Conservation (phyloP, 1,140 invertebrate species). For the Drosophila neocordata region DNA sequence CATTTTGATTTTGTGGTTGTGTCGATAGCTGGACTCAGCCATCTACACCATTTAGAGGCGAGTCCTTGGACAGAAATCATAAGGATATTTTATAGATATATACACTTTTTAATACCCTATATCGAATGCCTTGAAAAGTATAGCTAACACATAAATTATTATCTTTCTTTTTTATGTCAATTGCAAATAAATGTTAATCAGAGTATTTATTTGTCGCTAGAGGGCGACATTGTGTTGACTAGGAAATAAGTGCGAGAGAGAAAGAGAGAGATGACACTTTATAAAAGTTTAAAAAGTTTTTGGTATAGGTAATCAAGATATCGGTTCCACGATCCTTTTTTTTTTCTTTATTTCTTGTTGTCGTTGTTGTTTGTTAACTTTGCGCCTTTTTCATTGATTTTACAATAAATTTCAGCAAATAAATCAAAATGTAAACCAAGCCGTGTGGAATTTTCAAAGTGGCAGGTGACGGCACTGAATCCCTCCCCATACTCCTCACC, state of each 20-base stretch:
- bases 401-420: slow-evolving; percentile 79
- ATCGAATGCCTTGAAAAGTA: not conserved
- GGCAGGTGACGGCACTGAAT: slow-evolving; percentile 58
- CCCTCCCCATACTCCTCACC: not conserved
- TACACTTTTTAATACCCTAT: not conserved
- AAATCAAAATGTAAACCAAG: slow-evolving; percentile 79
- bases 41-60: not conserved
- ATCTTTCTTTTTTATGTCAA: too few species aligned
- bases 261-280: too few species aligned
- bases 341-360: not conserved
- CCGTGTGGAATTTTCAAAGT: slow-evolving; percentile 72
- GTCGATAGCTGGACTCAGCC: slow-evolving; percentile 21
- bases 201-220: too few species aligned
- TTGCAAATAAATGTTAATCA: too few species aligned
- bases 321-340: too few species aligned
- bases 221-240: too few species aligned
- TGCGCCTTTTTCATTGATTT: slow-evolving; percentile 57
- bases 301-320: not conserved
- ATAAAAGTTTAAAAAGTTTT: not conserved
- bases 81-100: not conserved
- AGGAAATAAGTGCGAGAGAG: too few species aligned
- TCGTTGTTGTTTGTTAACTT: slow-evolving; percentile 29
- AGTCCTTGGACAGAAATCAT: slow-evolving; percentile 1
- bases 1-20: slow-evolving; percentile 54
- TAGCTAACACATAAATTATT: too few species aligned